Evolutionary conservation across 30 jellyfish, hydroid and myxozoan genomes (phyloP).

Genomic region (Nemopilema nomurai): DNA sequence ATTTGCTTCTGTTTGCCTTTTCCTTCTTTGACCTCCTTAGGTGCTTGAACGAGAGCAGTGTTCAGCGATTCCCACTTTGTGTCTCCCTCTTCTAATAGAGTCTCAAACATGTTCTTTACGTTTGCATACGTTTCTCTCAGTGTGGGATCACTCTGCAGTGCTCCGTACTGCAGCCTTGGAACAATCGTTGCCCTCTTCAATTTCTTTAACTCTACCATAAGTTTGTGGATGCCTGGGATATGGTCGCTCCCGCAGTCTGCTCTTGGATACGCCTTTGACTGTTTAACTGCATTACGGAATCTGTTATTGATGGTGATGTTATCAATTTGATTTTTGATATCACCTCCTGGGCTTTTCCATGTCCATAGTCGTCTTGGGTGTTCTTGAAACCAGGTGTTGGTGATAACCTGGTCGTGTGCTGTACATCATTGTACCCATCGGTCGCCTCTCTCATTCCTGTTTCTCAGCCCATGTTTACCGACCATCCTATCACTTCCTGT

Average conservation of each 20-base stretch:
- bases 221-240: not conserved
- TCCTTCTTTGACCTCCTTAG: no score
- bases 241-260: constrained; percentile 28
- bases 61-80: no score
- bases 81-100: no score
- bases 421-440: constrained; percentile 11
- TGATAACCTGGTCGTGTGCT: not conserved
- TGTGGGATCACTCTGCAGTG: not conserved
- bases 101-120: no score
- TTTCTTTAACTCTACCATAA: not conserved
- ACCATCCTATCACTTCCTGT: not conserved
- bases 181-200: not conserved
- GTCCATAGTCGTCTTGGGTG: constrained; percentile 16
- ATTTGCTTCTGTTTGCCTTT: no score
- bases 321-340: not conserved
- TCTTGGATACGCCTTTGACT: constrained; percentile 1
- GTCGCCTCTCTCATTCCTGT: constrained; percentile 28
- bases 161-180: not conserved
- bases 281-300: not conserved
- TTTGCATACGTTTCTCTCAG: not conserved
- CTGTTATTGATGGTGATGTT: constrained; percentile 3
- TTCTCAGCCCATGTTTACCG: constrained; percentile 16
- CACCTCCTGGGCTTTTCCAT: constrained; percentile 30
- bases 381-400: constrained; percentile 23
- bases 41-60: no score